A percentile compares a stretch with the other conserved stretches of the same genome.
Conservation (phyloP, 1,140 invertebrate genomes). For the Lordiphosa mommai region DNA sequence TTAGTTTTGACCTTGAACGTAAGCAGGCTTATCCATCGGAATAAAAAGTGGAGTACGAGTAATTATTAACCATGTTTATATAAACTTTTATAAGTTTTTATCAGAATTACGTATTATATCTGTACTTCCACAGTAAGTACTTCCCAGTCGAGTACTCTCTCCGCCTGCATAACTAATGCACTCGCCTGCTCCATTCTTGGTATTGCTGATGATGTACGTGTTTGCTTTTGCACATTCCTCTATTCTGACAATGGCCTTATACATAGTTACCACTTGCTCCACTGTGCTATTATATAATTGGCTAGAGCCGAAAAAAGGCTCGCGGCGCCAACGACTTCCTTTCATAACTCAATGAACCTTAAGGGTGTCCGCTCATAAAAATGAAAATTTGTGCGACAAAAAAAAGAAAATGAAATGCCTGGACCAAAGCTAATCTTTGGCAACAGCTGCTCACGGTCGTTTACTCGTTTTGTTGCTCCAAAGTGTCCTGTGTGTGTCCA, state of each 20-base stretch:
- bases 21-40: no score
- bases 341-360: conserved; percentile 1
- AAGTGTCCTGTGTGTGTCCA: conserved; percentile 35
- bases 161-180: conserved; percentile 11
- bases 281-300: conserved; percentile 57
- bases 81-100: no score
- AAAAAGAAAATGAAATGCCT: conserved; percentile 8
- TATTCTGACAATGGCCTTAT: not conserved
- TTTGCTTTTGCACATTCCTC: conserved; percentile 1
- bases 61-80: no score
- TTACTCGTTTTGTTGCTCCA: conserved; percentile 3
- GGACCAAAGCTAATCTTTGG: conserved; percentile 53
- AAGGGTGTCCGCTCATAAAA: conserved; percentile 48
- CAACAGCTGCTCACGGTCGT: conserved; percentile 55
- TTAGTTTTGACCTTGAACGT: no score
- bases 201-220: conserved; percentile 40
- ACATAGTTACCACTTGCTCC: not conserved
- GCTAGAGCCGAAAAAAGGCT: conserved; percentile 16
- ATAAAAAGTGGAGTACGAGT: no score
- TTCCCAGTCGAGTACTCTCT: not conserved
- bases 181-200: conserved; percentile 19
- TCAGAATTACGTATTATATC: no score
- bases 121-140: no score
- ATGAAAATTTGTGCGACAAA: conserved; percentile 75
- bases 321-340: conserved; percentile 18